phyloP scores from a whole-genome alignment of 2,888 invertebrate species.

The Cataglyphis rosenhaueri region DNA sequence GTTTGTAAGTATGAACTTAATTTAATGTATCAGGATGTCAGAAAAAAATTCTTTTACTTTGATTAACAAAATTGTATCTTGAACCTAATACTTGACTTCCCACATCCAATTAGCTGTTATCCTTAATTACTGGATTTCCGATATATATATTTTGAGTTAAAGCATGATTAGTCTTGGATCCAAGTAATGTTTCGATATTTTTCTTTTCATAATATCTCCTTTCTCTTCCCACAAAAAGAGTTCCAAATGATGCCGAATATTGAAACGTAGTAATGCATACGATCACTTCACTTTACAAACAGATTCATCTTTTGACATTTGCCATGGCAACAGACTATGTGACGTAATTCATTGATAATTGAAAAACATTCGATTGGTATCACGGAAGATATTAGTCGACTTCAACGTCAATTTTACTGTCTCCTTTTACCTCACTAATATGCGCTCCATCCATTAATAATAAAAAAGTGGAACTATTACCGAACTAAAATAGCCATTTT shows the following conservation, averaged over 20 bases:
- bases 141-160: slow-evolving; percentile 33
- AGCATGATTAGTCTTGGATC: slow-evolving; percentile 50
- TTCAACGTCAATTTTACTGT: slow-evolving; percentile 19
- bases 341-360: slow-evolving; percentile 74
- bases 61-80: not conserved
- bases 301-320: slow-evolving; percentile 65
- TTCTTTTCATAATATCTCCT: not conserved
- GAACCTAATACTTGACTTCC: not conserved
- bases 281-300: not conserved
- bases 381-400: slow-evolving; percentile 10
- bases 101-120: slow-evolving; percentile 12
- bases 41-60: not conserved
- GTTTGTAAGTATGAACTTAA: not conserved
- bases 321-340: slow-evolving; percentile 58
- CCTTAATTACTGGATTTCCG: slow-evolving; percentile 55
- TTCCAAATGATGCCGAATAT: slow-evolving; percentile 17
- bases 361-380: slow-evolving; percentile 65
- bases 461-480: not conserved
- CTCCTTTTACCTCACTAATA: not conserved
- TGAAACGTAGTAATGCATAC: not conserved
- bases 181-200: slow-evolving; percentile 45
- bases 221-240: not conserved
- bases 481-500: not conserved
- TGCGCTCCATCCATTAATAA: not conserved
- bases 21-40: not conserved